Percentiles rank a stretch among this genome's conserved stretches.
These are phyloP conservation scores for Smutsia temminckii DNA, from an alignment of 2,797 vertebrate species.

Conservation along the genomic window DNA sequence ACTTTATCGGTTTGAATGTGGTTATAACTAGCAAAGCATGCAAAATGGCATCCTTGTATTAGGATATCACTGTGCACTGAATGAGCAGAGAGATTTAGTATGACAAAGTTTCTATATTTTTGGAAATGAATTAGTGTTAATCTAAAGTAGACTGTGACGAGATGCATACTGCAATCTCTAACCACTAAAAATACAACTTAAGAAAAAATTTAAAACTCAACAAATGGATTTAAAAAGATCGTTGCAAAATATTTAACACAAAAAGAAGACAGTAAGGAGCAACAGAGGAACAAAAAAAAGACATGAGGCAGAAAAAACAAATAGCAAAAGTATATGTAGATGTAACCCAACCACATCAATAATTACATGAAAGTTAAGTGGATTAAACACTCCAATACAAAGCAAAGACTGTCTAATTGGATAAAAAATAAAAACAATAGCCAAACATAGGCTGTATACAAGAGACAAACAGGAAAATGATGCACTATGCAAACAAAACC, in stretches of 20 bases:
- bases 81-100: neutral
- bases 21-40: conserved; percentile 48
- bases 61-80: neutral
- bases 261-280: neutral
- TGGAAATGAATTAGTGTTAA: neutral
- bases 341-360: neutral
- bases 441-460: neutral
- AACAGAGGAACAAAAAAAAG: neutral
- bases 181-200: neutral
- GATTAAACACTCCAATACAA: neutral
- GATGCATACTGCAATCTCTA: neutral
- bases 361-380: neutral
- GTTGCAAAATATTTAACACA: neutral
- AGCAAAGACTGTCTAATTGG: neutral
- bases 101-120: neutral
- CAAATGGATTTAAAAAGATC: neutral
- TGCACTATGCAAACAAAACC: neutral
- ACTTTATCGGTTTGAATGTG: conserved; percentile 51
- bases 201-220: neutral
- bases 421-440: neutral
- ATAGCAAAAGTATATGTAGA: neutral
- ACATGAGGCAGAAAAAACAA: neutral
- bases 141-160: neutral
- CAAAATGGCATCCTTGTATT: conserved; percentile 13
- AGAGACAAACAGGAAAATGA: neutral